Percentiles rank a stretch among this genome's conserved stretches.
These are phyloP conservation scores for Probosciger aterrimus DNA, from an alignment of 2,113 vertebrate species.

Conservation along the genomic window DNA sequence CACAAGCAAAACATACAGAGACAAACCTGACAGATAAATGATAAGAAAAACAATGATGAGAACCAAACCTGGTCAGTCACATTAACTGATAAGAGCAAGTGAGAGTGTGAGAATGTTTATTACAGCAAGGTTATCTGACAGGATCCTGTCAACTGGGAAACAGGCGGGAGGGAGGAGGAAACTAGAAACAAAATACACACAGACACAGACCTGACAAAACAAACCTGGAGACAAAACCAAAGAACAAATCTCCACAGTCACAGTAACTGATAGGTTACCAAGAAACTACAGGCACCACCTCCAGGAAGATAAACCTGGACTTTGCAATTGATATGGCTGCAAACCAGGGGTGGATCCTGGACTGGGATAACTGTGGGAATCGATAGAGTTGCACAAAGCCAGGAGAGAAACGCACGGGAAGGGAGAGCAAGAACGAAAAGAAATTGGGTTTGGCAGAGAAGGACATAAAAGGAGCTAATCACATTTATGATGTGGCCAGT, in stretches of 20 bases:
- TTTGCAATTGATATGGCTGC: not conserved
- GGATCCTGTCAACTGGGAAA: not conserved
- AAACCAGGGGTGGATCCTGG: not conserved
- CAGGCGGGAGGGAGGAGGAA: not conserved
- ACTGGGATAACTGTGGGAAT: not conserved
- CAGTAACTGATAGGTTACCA: not conserved
- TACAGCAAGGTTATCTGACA: not conserved
- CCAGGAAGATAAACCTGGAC: not conserved
- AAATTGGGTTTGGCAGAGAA: not conserved
- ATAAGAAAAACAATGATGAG: not conserved
- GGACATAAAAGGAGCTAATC: not conserved
- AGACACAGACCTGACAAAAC: not conserved
- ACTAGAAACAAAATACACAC: not conserved
- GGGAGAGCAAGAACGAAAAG: not conserved
- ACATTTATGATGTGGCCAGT: not conserved
- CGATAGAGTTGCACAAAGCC: not conserved
- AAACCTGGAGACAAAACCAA: not conserved
- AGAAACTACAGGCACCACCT: not conserved
- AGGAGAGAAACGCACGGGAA: not conserved
- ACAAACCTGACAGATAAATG: not conserved
- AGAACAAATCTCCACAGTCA: not conserved
- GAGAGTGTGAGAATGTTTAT: not conserved
- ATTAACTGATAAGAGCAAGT: rapidly evolving
- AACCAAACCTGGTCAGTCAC: not conserved
- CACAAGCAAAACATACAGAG: not conserved